Evolutionary conservation across 2,888 invertebrate genomes (phyloP).

Genomic region (Geotrupes spiniger): DNA sequence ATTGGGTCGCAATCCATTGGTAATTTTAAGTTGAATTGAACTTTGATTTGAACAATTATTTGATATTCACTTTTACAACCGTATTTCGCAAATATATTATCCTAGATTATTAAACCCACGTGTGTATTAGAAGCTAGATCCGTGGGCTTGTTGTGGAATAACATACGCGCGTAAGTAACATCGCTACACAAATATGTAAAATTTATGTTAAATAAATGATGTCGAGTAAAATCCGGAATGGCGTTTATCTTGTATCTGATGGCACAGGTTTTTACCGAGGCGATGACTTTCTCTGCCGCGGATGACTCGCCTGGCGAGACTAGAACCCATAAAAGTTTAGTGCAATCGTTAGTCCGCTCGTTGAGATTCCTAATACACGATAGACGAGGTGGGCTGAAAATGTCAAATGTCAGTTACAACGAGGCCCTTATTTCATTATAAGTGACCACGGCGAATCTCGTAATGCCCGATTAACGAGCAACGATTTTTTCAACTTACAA

Average conservation of each 20-base stretch:
- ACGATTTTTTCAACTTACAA: too few species aligned
- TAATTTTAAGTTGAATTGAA: too few species aligned
- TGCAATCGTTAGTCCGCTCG: constrained; percentile 33
- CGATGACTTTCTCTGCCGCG: constrained; percentile 26
- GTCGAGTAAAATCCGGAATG: constrained; percentile 26
- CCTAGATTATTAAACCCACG: too few species aligned
- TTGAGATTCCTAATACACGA: constrained; percentile 32
- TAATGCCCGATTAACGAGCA: too few species aligned
- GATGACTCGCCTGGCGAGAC: constrained; percentile 25
- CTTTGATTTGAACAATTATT: too few species aligned
- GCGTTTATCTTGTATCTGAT: constrained; percentile 31
- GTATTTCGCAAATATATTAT: too few species aligned
- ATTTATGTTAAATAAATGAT: constrained; percentile 20
- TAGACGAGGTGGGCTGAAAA: constrained; percentile 28
- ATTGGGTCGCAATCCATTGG: too few species aligned
- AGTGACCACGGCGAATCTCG: constrained; percentile 16
- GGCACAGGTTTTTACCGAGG: constrained; percentile 20
- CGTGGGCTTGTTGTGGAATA: too few species aligned
- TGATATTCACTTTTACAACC: too few species aligned
- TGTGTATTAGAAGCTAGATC: too few species aligned
- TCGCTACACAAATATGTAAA: too few species aligned
- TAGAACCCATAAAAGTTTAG: constrained; percentile 36
- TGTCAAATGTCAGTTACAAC: constrained; percentile 28
- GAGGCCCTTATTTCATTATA: constrained; percentile 17
- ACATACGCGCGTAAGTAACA: too few species aligned